These are phyloP conservation scores for Drosophila antonietae DNA, from an alignment of 2,888 invertebrate genomes.

Conservation along the genomic window DNA sequence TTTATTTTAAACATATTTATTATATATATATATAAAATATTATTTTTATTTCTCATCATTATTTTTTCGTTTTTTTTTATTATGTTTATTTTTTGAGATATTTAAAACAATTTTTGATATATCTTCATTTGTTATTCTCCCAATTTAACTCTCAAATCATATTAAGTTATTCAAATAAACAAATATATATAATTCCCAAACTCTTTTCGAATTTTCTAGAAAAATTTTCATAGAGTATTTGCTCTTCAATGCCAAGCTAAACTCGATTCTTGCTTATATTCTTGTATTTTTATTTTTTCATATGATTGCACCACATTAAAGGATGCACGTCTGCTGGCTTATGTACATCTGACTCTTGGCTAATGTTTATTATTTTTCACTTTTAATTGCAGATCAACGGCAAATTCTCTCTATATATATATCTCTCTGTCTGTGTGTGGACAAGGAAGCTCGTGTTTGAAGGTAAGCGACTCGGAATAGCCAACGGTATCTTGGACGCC, in stretches of 20 bases:
- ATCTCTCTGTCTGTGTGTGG: conserved; percentile 1
- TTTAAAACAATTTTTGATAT: no score
- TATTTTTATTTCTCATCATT: no score
- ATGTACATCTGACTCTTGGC: conserved; percentile 18
- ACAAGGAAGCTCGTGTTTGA: conserved; percentile 57
- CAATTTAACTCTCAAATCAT: background rate
- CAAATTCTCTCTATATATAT: conserved; percentile 37
- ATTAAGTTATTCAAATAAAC: background rate
- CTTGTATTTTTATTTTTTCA: conserved; percentile 20
- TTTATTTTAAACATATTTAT: no score
- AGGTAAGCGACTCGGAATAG: conserved; percentile 50
- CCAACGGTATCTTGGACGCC: conserved; percentile 27
- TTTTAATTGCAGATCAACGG: conserved; percentile 66
- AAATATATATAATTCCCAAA: background rate
- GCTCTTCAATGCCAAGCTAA: background rate
- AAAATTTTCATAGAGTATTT: background rate
- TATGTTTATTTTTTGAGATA: background rate
- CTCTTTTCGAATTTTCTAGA: no score
- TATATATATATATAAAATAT: no score
- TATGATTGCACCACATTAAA: conserved; percentile 45
- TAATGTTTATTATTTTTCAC: conserved; percentile 67
- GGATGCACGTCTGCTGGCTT: conserved; percentile 46
- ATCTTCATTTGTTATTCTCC: background rate
- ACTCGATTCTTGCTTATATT: background rate
- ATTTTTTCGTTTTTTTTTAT: no score